Evolutionary conservation across 1,140 invertebrate genomes (phyloP), one percentile per base, ranked within the genome.

Genomic region (Anagrus nilaparvatae): DNA sequence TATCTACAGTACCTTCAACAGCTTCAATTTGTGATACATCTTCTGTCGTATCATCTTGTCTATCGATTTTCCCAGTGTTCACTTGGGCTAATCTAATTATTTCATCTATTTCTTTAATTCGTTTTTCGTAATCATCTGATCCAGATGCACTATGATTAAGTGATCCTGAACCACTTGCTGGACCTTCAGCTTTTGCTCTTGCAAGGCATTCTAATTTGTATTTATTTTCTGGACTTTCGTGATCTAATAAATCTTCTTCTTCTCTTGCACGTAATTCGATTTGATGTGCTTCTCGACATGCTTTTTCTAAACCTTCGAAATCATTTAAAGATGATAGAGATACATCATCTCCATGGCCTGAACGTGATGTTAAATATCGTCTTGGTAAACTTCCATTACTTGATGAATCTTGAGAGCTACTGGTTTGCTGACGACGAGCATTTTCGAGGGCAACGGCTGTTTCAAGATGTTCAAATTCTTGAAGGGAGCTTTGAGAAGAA

Each of bases 401-500:
- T 14, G 63, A 69, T 0, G 78, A 70, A 0, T 84, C 87, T 63
- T 87, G 84, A 52, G 84, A 81, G 16, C 78, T 76, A 71, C 57
- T 74, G 69, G 72, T 73, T 14, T 43, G 45, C 16, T 43, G 40
- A 3, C 43, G 39, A 16, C 14, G 8, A 1, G 59, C 53, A 37
- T 74, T 77, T 55, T 82, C 79, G 21, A 81, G 60, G 0, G 76
- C 77, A 39, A 87, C 76, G 0, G 86, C 80, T 53, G 77, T 78
- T 65, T 97, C 92, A 5, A 96, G 63, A 40, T 82, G 79, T 69
- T 95, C 91, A 70, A 96, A 96, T 61, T 97, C 92, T 63, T 93
- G 89, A 43, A 95, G 70, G 6, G 90, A 95, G 41, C 82, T 88
- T 56, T 94, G 79, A 0, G 90, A 95, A 17, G 91, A 72, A 63